phyloP scores from a whole-genome alignment of 1,140 invertebrate genomes.

The Tenebrio molitor region DNA sequence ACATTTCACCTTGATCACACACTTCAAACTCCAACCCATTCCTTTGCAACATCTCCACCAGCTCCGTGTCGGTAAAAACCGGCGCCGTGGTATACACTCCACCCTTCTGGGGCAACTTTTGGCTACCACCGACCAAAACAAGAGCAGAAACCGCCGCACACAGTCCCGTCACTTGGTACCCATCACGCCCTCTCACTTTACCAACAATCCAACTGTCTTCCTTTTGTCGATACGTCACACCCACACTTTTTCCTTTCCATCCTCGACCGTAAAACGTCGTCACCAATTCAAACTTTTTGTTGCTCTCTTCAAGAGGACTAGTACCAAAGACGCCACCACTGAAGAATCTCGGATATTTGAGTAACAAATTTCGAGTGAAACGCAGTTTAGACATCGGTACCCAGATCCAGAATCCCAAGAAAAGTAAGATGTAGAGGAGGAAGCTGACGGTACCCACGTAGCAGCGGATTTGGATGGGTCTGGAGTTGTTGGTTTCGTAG shows the following conservation, averaged over 20 bases:
- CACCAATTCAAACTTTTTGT: conserved; percentile 75
- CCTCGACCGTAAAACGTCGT: conserved; percentile 81
- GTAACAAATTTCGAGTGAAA: conserved; percentile 74
- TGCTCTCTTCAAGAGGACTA: conserved; percentile 75
- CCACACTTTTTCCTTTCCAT: conserved; percentile 78
- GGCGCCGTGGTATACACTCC: conserved; percentile 72
- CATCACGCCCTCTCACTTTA: conserved; percentile 74
- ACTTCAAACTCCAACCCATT: no score
- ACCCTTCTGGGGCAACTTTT: conserved; percentile 79
- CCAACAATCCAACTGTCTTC: conserved; percentile 79
- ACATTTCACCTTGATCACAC: no score
- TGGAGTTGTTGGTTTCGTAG: conserved; percentile 75
- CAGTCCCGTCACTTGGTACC: conserved; percentile 85
- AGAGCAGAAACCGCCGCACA: conserved; percentile 79
- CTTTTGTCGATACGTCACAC: conserved; percentile 70
- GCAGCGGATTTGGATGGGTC: conserved; percentile 73
- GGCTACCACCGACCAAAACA: conserved; percentile 79
- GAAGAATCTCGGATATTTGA: conserved; percentile 81
- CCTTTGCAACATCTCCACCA: no score
- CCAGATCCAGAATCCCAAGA: no score
- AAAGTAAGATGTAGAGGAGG: no score
- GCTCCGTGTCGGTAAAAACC: conserved; percentile 75
- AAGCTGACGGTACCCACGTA: conserved; percentile 54
- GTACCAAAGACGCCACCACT: conserved; percentile 78
- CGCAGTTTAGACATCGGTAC: conserved; percentile 77